These are phyloP conservation scores for Hippopotamus amphibius DNA, from an alignment of 2,113 vertebrate species.

Conservation along the genomic window DNA sequence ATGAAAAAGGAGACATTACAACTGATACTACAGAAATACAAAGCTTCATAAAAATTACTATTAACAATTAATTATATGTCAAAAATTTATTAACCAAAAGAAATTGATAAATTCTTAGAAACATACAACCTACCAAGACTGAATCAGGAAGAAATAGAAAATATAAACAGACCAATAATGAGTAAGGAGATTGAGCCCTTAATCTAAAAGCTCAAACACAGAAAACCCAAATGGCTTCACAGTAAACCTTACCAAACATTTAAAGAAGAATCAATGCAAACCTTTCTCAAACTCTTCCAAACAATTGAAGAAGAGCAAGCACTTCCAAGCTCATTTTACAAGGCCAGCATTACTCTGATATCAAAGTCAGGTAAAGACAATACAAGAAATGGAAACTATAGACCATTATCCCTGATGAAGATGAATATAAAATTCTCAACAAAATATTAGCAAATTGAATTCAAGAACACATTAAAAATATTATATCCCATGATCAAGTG, in stretches of 20 bases:
- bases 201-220: neutral
- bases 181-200: neutral
- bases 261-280: neutral
- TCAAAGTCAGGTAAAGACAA: neutral
- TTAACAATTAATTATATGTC: neutral
- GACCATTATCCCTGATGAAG: neutral
- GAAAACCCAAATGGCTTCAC: neutral
- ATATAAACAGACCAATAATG: neutral
- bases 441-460: neutral
- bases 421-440: neutral
- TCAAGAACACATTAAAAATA: neutral
- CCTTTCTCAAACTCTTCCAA: neutral
- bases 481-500: neutral
- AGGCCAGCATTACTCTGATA: neutral
- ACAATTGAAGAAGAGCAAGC: neutral
- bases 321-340: neutral
- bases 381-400: neutral
- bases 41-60: neutral
- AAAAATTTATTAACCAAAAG: neutral
- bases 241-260: neutral
- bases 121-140: neutral
- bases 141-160: neutral
- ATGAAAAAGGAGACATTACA: neutral
- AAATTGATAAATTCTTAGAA: neutral
- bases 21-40: neutral